Conservation (phyloP, 2,888 invertebrate genomes). For the Pecten maximus region DNA sequence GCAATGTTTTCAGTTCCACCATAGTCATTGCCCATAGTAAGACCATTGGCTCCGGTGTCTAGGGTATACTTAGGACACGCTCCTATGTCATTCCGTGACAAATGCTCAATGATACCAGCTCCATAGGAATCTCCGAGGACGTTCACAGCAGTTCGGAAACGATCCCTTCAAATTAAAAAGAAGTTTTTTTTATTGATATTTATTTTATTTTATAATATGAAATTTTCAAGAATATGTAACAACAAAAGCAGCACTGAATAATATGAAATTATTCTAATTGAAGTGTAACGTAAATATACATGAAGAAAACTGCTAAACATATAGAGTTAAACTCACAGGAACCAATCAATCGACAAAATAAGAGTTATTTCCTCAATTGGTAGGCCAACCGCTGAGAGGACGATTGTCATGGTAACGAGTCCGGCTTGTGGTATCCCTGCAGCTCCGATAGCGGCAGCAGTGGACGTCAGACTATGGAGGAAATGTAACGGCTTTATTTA, state of each 20-base stretch:
- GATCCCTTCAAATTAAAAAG: conserved; percentile 59
- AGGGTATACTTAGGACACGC: neutral
- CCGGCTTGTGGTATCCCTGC: conserved; percentile 98
- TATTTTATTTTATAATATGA: too few species aligned
- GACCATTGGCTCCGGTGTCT: neutral
- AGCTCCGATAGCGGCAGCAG: conserved; percentile 97
- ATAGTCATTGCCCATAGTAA: neutral
- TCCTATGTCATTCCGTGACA: conserved; percentile 56
- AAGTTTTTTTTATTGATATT: neutral
- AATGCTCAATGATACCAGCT: conserved; percentile 64
- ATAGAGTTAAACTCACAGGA: conserved; percentile 82
- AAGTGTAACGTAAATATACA: neutral
- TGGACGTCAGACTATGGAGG: conserved; percentile 91
- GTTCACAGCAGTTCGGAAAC: conserved; percentile 67
- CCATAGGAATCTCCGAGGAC: conserved; percentile 67
- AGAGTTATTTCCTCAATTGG: conserved; percentile 83
- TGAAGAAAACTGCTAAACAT: neutral
- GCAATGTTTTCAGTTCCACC: neutral
- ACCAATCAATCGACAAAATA: conserved; percentile 84
- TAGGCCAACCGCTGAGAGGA: conserved; percentile 83
- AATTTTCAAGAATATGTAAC: too few species aligned
- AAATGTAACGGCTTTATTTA: too few species aligned
- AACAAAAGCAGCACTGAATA: too few species aligned
- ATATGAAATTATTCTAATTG: too few species aligned
- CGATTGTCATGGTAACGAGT: conserved; percentile 91